Conservation (phyloP, 2,113 vertebrate species). For the Xenopus laevis region DNA sequence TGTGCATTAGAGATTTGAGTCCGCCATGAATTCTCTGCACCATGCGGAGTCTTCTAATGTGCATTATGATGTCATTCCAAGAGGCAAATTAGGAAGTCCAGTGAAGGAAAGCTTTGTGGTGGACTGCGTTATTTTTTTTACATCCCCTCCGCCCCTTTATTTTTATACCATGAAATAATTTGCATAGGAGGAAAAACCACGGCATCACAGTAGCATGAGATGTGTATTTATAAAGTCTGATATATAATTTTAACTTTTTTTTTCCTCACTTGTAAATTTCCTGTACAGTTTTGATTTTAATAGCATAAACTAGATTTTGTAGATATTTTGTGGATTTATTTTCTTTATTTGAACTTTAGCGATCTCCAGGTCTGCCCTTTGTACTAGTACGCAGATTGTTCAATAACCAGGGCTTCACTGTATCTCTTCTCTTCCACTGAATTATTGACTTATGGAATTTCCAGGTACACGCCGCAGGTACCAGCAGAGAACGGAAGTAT, state of each 20-base stretch:
- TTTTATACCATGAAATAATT: background rate
- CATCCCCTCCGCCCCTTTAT: background rate
- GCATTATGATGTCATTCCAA: constrained; percentile 55
- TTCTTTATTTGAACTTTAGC: constrained; percentile 64
- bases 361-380: constrained; percentile 71
- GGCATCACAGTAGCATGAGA: constrained; percentile 69
- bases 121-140: constrained; percentile 50
- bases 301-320: constrained; percentile 87
- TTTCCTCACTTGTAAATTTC: constrained; percentile 85
- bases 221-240: constrained; percentile 85
- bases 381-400: constrained; percentile 62
- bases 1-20: constrained; percentile 53
- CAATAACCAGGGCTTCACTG: constrained; percentile 63
- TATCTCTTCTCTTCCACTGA: constrained; percentile 58
- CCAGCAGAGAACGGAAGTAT: constrained; percentile 53
- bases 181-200: constrained; percentile 33
- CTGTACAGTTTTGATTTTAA: constrained; percentile 98
- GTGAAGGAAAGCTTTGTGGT: constrained; percentile 39
- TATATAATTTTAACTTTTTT: constrained; percentile 65
- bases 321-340: constrained; percentile 86
- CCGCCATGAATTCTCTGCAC: constrained; percentile 58
- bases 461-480: constrained; percentile 52
- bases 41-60: constrained; percentile 52
- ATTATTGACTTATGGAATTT: constrained; percentile 59
- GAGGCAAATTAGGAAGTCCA: constrained; percentile 40